A percentile compares a stretch with the other conserved stretches of the same genome.
Evolutionary conservation across 2,113 vertebrate species (phyloP).

Genomic region (Dunckerocampus dactyliophorus): DNA sequence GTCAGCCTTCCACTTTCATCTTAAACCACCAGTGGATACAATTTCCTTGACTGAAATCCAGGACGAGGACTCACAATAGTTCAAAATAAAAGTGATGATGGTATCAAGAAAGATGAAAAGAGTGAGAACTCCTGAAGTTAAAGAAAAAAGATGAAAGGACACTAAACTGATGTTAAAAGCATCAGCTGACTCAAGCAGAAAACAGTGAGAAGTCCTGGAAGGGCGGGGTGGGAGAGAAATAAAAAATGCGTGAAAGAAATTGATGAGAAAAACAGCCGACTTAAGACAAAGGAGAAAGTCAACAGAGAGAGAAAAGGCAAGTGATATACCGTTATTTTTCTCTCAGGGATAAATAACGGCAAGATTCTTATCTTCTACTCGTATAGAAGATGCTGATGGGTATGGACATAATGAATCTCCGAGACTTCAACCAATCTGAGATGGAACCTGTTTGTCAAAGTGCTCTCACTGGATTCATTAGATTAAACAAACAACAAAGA

Average conservation of each 20-base stretch:
- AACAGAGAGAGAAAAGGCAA: conserved; percentile 7
- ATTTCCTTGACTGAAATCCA: conserved; percentile 45
- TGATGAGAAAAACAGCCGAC: conserved; percentile 22
- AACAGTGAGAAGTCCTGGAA: neutral
- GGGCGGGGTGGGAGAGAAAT: neutral
- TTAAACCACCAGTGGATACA: conserved; percentile 43
- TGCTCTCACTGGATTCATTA: conserved; percentile 15
- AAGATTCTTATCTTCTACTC: conserved; percentile 32
- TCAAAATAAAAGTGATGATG: conserved; percentile 10
- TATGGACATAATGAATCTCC: conserved; percentile 54
- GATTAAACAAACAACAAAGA: conserved; percentile 1
- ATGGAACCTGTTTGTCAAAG: conserved; percentile 52
- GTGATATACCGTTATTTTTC: conserved; percentile 5
- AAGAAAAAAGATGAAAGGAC: conserved; percentile 25
- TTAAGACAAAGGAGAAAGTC: conserved; percentile 8
- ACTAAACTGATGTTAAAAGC: conserved; percentile 18
- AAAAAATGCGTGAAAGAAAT: conserved; percentile 19
- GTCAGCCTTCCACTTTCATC: conserved; percentile 34
- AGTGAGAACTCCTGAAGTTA: conserved; percentile 5
- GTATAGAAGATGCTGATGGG: conserved; percentile 61
- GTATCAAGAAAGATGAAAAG: conserved; percentile 33
- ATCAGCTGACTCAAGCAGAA: conserved; percentile 20
- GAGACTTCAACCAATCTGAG: conserved; percentile 51
- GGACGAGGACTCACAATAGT: conserved; percentile 20
- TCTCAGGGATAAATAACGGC: conserved; percentile 28